These are phyloP conservation scores for Sturnira hondurensis DNA, from an alignment of 2,113 vertebrate species.

Conservation along the genomic window DNA sequence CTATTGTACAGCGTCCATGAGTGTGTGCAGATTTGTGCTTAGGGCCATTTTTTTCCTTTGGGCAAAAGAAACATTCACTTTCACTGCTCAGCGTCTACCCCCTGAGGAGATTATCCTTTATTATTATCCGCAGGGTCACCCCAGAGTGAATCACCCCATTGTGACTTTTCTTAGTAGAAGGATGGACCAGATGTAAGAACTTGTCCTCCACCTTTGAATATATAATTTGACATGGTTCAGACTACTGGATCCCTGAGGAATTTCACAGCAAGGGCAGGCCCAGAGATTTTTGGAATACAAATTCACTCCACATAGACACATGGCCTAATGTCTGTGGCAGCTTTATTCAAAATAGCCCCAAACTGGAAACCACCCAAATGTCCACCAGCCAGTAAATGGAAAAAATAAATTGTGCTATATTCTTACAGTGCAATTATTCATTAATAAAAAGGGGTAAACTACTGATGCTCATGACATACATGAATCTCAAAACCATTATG, in stretches of 20 bases:
- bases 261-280: background rate
- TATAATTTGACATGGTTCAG: background rate
- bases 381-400: background rate
- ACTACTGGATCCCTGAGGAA: background rate
- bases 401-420: background rate
- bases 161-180: background rate
- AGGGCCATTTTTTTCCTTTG: background rate
- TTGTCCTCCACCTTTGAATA: background rate
- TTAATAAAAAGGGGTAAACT: background rate
- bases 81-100: background rate
- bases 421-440: background rate
- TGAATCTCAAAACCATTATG: background rate
- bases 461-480: background rate
- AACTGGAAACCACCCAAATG: background rate
- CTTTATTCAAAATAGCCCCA: slow-evolving; percentile 7
- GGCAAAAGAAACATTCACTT: background rate
- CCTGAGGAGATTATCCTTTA: background rate
- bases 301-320: background rate
- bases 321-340: background rate
- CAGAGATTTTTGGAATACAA: background rate
- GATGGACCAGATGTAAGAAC: background rate
- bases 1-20: background rate
- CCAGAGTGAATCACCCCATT: background rate
- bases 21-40: background rate
- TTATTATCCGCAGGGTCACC: background rate